These are phyloP conservation scores for Geophilus truncorum DNA, from an alignment of 2,888 invertebrate genomes.

Conservation along the genomic window DNA sequence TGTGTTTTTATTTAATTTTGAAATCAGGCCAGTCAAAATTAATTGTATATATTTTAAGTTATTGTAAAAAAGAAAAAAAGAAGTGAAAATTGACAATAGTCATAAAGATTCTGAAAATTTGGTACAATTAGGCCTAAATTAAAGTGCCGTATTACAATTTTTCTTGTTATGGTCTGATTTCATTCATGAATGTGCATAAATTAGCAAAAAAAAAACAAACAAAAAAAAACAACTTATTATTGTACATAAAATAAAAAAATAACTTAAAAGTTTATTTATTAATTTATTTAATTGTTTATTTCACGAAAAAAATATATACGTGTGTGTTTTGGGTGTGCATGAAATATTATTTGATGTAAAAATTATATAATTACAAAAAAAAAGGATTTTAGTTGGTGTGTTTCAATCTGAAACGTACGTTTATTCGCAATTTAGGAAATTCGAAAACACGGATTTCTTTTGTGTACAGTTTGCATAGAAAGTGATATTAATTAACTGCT, in stretches of 20 bases:
- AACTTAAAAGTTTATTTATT: not conserved
- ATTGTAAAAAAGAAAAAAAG: too few relatives aligned
- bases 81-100: too few relatives aligned
- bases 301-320: not conserved
- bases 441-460: not conserved
- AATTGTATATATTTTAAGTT: not conserved
- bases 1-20: not conserved
- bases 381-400: not conserved
- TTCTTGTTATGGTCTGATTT: not conserved
- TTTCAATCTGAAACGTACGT: not conserved
- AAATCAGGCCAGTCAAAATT: not conserved
- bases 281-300: not conserved
- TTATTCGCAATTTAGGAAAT: conserved; percentile 7
- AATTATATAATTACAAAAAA: not conserved
- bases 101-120: too few relatives aligned
- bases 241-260: not conserved
- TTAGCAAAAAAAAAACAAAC: not conserved
- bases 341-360: conserved; percentile 1
- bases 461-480: conserved; percentile 3
- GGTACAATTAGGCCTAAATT: too few relatives aligned
- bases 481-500: conserved; percentile 17
- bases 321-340: conserved; percentile 1
- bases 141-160: too few relatives aligned
- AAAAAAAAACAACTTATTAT: too few relatives aligned
- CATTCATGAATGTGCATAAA: not conserved